phyloP scores from a whole-genome alignment of 2,797 vertebrate genomes.

The Melopsittacus undulatus region DNA sequence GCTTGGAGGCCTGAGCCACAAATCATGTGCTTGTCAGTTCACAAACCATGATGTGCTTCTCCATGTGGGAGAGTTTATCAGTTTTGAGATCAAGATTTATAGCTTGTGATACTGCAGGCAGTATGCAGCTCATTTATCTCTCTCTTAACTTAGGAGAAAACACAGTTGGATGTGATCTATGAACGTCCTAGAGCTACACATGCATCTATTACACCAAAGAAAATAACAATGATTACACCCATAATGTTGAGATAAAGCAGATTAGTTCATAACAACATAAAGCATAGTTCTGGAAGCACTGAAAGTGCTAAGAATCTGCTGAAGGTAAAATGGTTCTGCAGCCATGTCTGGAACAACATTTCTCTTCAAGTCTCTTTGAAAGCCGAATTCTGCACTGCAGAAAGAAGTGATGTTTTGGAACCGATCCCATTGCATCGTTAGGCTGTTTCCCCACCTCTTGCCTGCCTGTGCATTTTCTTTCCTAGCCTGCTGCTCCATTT shows the following conservation, averaged over 20 bases:
- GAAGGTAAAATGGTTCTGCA: not conserved
- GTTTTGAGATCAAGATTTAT: slow-evolving; percentile 1
- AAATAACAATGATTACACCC: not conserved
- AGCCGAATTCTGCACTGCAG: not conserved
- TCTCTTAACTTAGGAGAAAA: not conserved
- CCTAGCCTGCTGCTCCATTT: not conserved
- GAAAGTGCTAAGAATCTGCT: not conserved
- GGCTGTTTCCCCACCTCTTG: not conserved
- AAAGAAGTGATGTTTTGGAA: not conserved
- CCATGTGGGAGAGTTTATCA: not conserved
- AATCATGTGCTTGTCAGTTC: slow-evolving; percentile 15
- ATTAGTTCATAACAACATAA: not conserved
- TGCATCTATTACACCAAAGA: not conserved
- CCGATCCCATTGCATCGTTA: not conserved
- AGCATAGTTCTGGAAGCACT: not conserved
- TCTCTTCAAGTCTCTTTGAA: not conserved
- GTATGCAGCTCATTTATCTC: not conserved
- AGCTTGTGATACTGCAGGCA: not conserved
- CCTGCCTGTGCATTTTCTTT: not conserved
- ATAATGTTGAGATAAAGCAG: not conserved
- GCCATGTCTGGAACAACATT: not conserved
- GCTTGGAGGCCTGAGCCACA: slow-evolving; percentile 3
- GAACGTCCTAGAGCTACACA: not conserved
- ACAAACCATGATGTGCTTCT: not conserved
- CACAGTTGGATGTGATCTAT: not conserved